Evolutionary conservation across 2,113 vertebrate genomes (phyloP), one percentile per base, ranked within the genome.

Genomic region (Dicerorhinus sumatrensis): DNA sequence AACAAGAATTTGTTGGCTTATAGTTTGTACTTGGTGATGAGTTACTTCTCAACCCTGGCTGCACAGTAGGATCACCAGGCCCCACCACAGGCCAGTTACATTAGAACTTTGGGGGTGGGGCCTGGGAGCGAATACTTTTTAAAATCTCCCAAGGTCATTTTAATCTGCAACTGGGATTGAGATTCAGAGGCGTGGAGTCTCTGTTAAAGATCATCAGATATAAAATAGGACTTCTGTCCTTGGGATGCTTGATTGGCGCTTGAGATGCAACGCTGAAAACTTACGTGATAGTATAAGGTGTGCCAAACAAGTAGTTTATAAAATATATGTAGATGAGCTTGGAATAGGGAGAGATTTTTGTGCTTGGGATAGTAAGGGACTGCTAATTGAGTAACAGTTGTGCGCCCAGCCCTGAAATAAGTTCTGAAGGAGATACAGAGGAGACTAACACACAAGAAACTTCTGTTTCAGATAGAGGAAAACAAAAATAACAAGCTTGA

Each of bases 381-480:
- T 65, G 8, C 58, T 88, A 31, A 84, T 18, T n/a, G 46, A 93
- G 58, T 13, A 46, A n/a, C 48, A 73, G 0, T 76, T 88, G 63
- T 84, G 33, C 46, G 17, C n/a, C 20, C 33, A 27, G 21, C 36
- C n/a, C 58, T 42, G 54, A 85, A 84, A 18, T 70, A 80, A 14
- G 31, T 77, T 95, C 56, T 62, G 36, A 73, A 88, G 70, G 39
- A 27, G 27, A 51, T 21, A 29, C 14, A 77, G n/a, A 62, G 54
- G 9, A 72, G 27, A 85, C 31, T 25, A 79, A 39, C 36, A 76
- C 51, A 58, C 11, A 51, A 81, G 60, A 90, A 63, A 33, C 29
- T 92, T 92, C 31, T 65, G 12, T 91, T 95, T 94, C n/a, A 69
- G 56, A 36, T 11, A 56, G 36, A 96, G 51, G 65, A 77, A 70